Percentiles rank a stretch among this genome's conserved stretches.
phyloP scores from a whole-genome alignment of 2,113 vertebrate species.

The Psophia crepitans region DNA sequence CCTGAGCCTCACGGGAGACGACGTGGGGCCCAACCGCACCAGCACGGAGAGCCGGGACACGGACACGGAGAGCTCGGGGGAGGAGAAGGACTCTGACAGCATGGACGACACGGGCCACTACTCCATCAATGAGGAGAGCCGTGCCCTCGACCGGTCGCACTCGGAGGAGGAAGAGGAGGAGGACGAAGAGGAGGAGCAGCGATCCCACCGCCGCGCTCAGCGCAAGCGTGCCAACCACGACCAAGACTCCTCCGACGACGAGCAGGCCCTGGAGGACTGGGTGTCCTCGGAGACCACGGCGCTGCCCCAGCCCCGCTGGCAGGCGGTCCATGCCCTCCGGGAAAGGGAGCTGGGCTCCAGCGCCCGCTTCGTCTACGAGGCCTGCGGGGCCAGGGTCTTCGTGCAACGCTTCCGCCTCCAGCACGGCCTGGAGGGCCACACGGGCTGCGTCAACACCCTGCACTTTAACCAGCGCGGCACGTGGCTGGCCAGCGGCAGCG shows the following conservation, averaged over 20 bases:
- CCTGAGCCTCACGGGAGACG: slow-evolving; percentile 77
- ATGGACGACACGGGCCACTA: slow-evolving; percentile 92
- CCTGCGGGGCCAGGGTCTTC: slow-evolving; percentile 88
- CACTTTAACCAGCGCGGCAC: slow-evolving; percentile 96
- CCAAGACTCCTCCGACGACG: slow-evolving; percentile 79
- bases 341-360: slow-evolving; percentile 83
- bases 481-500: slow-evolving; percentile 91
- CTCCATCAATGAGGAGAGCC: slow-evolving; percentile 86
- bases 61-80: slow-evolving; percentile 73
- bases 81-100: slow-evolving; percentile 92
- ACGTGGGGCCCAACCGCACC: slow-evolving; percentile 62
- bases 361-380: slow-evolving; percentile 83
- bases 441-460: slow-evolving; percentile 95
- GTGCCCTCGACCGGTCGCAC: slow-evolving; percentile 75
- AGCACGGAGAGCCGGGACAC: slow-evolving; percentile 69
- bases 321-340: slow-evolving; percentile 82
- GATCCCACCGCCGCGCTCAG: slow-evolving; percentile 46
- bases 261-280: slow-evolving; percentile 90
- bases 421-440: slow-evolving; percentile 88
- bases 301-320: slow-evolving; percentile 81
- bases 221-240: slow-evolving; percentile 72
- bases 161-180: slow-evolving; percentile 80
- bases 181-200: slow-evolving; percentile 70
- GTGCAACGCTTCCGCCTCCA: slow-evolving; percentile 91
- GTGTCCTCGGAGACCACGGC: slow-evolving; percentile 85